Evolutionary conservation across 2,797 vertebrate species (phyloP).

Genomic region (Forpus xanthops): DNA sequence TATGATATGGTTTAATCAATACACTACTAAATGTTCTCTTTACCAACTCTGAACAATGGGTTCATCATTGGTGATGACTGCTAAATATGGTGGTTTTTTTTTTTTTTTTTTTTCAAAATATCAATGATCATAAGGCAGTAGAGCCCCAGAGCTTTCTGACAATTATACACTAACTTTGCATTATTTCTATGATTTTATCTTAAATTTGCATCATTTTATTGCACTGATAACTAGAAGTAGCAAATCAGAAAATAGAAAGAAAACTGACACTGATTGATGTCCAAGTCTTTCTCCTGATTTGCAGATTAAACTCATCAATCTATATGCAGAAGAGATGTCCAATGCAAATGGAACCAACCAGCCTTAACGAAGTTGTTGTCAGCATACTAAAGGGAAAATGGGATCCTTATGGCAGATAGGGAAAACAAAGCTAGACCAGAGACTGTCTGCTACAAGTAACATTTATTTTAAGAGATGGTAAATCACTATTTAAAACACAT

Average conservation of each 20-base stretch:
- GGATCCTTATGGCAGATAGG: constrained; percentile 17
- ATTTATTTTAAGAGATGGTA: constrained; percentile 36
- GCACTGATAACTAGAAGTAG: constrained; percentile 76
- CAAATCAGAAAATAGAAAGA: constrained; percentile 84
- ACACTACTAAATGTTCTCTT: background rate
- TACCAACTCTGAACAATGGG: background rate
- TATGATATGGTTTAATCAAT: background rate
- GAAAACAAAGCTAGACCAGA: constrained; percentile 27
- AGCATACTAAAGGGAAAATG: constrained; percentile 83
- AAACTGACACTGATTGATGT: constrained; percentile 93
- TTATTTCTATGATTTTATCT: constrained; percentile 59
- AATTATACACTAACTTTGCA: constrained; percentile 50
- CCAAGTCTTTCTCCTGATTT: constrained; percentile 92
- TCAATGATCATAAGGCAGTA: background rate
- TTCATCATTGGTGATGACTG: background rate
- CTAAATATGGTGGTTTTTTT: background rate
- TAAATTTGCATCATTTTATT: constrained; percentile 67
- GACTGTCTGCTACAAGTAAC: background rate
- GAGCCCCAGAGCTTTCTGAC: background rate
- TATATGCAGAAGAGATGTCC: constrained; percentile 97
- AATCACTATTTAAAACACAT: constrained; percentile 41
- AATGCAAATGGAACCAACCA: constrained; percentile 95
- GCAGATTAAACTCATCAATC: constrained; percentile 99
- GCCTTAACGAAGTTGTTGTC: constrained; percentile 90
- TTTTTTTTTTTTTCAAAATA: background rate